phyloP scores from a whole-genome alignment of 2,797 vertebrate genomes.

The Australoheros facetus region DNA sequence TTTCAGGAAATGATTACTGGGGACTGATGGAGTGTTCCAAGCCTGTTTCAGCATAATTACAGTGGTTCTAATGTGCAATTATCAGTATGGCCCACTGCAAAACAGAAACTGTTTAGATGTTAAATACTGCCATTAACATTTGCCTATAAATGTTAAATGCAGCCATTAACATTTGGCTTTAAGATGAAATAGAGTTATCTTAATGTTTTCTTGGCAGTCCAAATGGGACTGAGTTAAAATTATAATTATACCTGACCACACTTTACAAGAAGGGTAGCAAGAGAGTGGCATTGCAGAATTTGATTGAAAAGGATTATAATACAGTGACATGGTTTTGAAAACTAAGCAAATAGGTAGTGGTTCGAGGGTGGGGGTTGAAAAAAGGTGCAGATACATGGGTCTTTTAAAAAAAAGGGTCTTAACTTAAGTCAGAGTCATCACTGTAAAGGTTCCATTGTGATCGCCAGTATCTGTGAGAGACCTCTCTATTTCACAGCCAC shows the following conservation, averaged over 20 bases:
- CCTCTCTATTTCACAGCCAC: neutral
- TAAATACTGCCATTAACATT: conserved; percentile 73
- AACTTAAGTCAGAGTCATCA: too few relatives aligned
- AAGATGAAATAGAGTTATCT: conserved; percentile 48
- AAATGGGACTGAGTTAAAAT: conserved; percentile 25
- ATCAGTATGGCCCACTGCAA: conserved; percentile 60
- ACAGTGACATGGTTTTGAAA: neutral
- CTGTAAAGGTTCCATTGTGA: neutral
- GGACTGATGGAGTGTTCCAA: conserved; percentile 44
- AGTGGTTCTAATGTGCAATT: conserved; percentile 56
- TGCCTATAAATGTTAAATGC: conserved; percentile 70
- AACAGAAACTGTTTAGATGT: conserved; percentile 56
- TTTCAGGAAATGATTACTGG: conserved; percentile 48
- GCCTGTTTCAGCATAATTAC: conserved; percentile 54
- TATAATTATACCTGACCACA: conserved; percentile 14
- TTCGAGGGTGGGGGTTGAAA: neutral
- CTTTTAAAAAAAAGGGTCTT: too few relatives aligned
- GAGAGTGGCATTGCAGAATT: neutral
- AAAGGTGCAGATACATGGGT: too few relatives aligned
- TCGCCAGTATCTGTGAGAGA: neutral
- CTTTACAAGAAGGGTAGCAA: neutral
- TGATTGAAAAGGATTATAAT: neutral
- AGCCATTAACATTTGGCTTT: conserved; percentile 67
- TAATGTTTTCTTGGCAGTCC: conserved; percentile 44
- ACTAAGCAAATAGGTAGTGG: too few relatives aligned